A percentile compares a stretch with the other conserved stretches of the same genome.
Conservation (phyloP, 1,140 invertebrate genomes). For the Drosophila kepulauana region DNA sequence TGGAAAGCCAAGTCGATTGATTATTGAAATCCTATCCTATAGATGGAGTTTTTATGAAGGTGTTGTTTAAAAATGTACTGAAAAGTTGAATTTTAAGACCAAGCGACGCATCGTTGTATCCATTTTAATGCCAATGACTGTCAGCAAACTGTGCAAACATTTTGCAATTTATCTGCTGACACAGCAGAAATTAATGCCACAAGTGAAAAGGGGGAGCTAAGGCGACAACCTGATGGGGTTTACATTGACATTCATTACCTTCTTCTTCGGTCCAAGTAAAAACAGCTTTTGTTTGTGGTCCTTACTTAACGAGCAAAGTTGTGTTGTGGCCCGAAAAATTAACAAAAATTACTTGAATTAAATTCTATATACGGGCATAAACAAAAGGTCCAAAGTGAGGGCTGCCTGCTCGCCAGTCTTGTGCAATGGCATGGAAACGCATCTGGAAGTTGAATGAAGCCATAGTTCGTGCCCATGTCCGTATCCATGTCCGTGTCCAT, state of each 20-base stretch:
- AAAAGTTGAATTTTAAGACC: constrained; percentile 36
- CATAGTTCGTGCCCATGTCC: neutral
- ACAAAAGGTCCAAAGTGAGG: neutral
- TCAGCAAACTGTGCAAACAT: constrained; percentile 65
- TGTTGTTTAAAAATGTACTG: constrained; percentile 47
- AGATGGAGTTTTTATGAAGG: constrained; percentile 22
- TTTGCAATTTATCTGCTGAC: constrained; percentile 81
- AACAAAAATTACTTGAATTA: constrained; percentile 51
- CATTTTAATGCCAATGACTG: constrained; percentile 76
- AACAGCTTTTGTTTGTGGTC: constrained; percentile 33
- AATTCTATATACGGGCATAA: constrained; percentile 21
- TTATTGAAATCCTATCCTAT: neutral
- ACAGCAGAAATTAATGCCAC: constrained; percentile 80
- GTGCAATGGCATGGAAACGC: constrained; percentile 36
- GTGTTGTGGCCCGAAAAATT: constrained; percentile 39
- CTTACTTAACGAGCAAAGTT: constrained; percentile 41
- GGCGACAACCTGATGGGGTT: constrained; percentile 18
- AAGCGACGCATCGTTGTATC: constrained; percentile 50
- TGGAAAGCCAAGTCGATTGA: neutral
- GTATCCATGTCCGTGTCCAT: neutral
- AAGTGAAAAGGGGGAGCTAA: constrained; percentile 21
- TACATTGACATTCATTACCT: constrained; percentile 38
- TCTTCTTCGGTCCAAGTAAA: neutral
- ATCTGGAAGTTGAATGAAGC: constrained; percentile 20
- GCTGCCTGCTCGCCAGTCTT: neutral